Evolutionary conservation across 2,888 invertebrate species (phyloP), one percentile per base, ranked within the genome.

Genomic region (Dichetophora obliterata): DNA sequence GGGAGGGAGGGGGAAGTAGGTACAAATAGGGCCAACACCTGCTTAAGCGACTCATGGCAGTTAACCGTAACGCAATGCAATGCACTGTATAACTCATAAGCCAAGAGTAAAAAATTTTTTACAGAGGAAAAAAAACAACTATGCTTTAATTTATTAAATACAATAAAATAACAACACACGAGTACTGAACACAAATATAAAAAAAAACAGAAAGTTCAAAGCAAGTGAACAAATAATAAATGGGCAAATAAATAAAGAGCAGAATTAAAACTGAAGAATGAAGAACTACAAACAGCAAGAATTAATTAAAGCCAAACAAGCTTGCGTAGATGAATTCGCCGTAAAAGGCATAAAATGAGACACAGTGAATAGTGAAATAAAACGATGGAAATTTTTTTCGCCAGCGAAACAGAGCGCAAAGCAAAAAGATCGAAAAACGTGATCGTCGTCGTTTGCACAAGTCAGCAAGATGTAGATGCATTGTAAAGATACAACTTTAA

Each of bases 351-450:
- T 19, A n/a, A 37, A n/a, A 14, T 1, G 43, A 11, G 6, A 8
- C 37, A 37, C 37, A 37, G 8, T 5, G 8, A 37, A 8, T 6
- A 37, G 37, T 43, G 11, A 65, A 37, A 19, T 65, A 69, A 70
- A 34, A 70, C 69, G 24, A 54, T 70, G 69, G 69, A 70, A 70
- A 70, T 54, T 70, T 70, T 59, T 66, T 70, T 65, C 65, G 65
- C 65, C 37, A 43, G 43, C 65, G 65, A 43, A 37, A 22, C 22
- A 37, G 65, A 34, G 37, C 37, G 19, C 34, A 65, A 70, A 31
- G 69, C n/a, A 11, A 34, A 34, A 27, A 69, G 52, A 48, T 22
- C 11, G 50, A 70, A 70, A 70, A 70, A 70, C 69, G 69, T 70
- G 69, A 70, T 70, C 69, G 37, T 34, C 31, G 31, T 31, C 66